phyloP scores from a whole-genome alignment of 2,797 vertebrate genomes.

The Acropternis orthonyx region DNA sequence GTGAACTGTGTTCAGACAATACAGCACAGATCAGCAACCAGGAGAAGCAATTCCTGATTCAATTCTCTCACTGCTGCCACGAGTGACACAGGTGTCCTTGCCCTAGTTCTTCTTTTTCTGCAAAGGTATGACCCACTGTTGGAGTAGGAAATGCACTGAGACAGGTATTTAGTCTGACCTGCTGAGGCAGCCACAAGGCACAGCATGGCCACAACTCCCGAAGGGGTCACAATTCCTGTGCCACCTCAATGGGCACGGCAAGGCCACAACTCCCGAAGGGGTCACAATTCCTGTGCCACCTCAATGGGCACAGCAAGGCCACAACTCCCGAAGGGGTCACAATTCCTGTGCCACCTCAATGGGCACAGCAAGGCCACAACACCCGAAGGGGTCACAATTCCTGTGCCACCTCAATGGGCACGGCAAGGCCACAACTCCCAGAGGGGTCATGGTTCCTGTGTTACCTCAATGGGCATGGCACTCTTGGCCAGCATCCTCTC shows the following conservation, averaged over 20 bases:
- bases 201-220: rapidly evolving
- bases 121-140: neutral
- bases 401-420: too few relatives aligned
- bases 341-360: slow-evolving; percentile 48
- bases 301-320: too few relatives aligned
- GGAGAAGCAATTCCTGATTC: neutral
- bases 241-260: rapidly evolving
- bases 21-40: neutral
- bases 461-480: slow-evolving; percentile 86
- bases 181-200: neutral
- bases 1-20: neutral
- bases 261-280: rapidly evolving
- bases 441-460: too few relatives aligned
- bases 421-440: too few relatives aligned
- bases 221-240: rapidly evolving
- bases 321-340: too few relatives aligned
- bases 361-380: slow-evolving; percentile 72
- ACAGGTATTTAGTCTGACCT: neutral
- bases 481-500: slow-evolving; percentile 98
- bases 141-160: neutral
- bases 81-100: neutral
- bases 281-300: too few relatives aligned
- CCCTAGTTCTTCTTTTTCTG: neutral
- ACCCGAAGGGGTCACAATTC: neutral
- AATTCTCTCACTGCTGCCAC: neutral